phyloP scores from a whole-genome alignment of 2,113 vertebrate genomes.

The Lamprotornis superbus region DNA sequence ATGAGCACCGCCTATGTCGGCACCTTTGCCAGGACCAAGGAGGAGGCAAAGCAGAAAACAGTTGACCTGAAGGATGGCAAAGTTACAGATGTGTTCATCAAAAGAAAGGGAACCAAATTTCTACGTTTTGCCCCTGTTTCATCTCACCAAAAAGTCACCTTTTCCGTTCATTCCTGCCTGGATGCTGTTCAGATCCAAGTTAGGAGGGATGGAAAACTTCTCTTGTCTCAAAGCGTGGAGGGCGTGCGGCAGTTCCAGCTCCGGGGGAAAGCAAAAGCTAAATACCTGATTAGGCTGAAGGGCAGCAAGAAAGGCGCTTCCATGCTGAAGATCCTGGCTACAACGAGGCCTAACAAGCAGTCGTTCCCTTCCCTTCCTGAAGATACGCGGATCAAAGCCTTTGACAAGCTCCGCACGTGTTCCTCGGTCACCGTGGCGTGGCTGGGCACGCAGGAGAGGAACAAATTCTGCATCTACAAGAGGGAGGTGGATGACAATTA shows the following conservation, averaged over 20 bases:
- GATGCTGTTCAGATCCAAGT: constrained; percentile 90
- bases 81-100: constrained; percentile 90
- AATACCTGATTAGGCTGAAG: constrained; percentile 89
- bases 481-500: constrained; percentile 87
- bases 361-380: constrained; percentile 92
- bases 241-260: constrained; percentile 92
- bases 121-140: constrained; percentile 92
- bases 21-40: constrained; percentile 94
- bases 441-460: constrained; percentile 95
- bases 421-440: constrained; percentile 92
- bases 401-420: constrained; percentile 95
- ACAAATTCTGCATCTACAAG: constrained; percentile 96
- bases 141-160: constrained; percentile 90
- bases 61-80: constrained; percentile 93
- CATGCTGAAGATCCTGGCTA: constrained; percentile 88
- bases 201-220: constrained; percentile 88
- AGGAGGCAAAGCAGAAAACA: constrained; percentile 91
- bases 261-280: constrained; percentile 92
- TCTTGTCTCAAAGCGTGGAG: constrained; percentile 90
- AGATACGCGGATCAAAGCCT: constrained; percentile 94
- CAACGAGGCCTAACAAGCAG: constrained; percentile 88
- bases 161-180: constrained; percentile 90
- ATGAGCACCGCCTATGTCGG: constrained; percentile 93
- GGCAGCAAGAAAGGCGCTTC: constrained; percentile 92
- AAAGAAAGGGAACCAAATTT: constrained; percentile 89